Conservation (phyloP, 2,113 vertebrate genomes). For the Helogale parvula region DNA sequence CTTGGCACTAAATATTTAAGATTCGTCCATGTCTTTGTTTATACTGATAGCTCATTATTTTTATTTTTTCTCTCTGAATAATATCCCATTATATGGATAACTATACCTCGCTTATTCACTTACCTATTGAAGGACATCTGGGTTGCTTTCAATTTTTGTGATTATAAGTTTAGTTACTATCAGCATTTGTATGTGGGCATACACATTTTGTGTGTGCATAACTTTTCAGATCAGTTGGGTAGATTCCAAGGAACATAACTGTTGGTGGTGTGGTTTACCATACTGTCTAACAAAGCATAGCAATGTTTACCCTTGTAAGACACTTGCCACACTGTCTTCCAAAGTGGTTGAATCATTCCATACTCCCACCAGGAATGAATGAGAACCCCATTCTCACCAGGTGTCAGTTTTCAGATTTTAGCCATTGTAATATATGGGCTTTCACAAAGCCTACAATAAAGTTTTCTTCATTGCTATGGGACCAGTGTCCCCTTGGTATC, state of each 20-base stretch:
- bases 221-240: neutral
- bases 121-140: neutral
- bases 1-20: neutral
- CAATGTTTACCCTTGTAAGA: neutral
- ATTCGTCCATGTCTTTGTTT: neutral
- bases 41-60: neutral
- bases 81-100: neutral
- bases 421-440: neutral
- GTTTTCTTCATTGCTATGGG: neutral
- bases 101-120: neutral
- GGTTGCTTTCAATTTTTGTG: neutral
- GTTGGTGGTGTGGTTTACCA: neutral
- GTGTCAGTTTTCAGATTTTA: neutral
- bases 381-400: neutral
- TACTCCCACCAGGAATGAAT: neutral
- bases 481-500: neutral
- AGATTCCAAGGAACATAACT: neutral
- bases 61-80: neutral
- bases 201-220: neutral
- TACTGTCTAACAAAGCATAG: neutral
- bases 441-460: neutral
- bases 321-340: neutral
- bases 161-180: neutral
- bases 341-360: neutral
- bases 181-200: neutral